These are phyloP conservation scores for Synergus umbraculus DNA, from an alignment of 2,888 invertebrate genomes.

Conservation along the genomic window DNA sequence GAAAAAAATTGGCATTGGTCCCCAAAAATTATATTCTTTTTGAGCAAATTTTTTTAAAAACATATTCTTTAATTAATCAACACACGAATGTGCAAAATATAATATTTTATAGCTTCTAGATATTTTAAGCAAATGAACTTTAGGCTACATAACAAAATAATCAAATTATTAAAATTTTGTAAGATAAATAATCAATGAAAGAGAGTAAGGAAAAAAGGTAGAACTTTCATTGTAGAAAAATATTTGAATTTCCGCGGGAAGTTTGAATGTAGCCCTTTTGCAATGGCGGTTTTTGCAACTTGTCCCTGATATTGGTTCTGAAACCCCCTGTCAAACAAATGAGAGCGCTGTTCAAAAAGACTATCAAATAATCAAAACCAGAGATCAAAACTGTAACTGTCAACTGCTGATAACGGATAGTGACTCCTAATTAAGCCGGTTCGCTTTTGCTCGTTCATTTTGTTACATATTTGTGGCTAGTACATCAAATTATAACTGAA, in stretches of 20 bases:
- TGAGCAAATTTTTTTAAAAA: too few relatives aligned
- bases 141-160: not conserved
- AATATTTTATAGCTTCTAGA: not conserved
- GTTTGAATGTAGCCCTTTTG: not conserved
- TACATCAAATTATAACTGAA: not conserved
- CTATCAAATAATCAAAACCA: too few relatives aligned
- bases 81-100: not conserved
- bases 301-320: too few relatives aligned
- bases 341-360: too few relatives aligned
- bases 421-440: not conserved
- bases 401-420: too few relatives aligned
- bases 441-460: not conserved
- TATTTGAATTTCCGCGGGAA: not conserved
- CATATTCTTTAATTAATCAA: too few relatives aligned
- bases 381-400: too few relatives aligned
- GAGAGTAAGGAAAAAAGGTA: too few relatives aligned
- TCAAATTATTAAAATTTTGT: not conserved
- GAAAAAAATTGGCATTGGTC: too few relatives aligned
- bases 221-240: not conserved
- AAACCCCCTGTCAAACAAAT: too few relatives aligned
- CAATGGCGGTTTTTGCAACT: too few relatives aligned
- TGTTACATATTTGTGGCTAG: not conserved
- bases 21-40: too few relatives aligned
- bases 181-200: not conserved
- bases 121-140: not conserved